Base-by-base conservation (phyloP, 2,888 invertebrate genomes). In the Sphaerophoria rueppellii region DNA sequence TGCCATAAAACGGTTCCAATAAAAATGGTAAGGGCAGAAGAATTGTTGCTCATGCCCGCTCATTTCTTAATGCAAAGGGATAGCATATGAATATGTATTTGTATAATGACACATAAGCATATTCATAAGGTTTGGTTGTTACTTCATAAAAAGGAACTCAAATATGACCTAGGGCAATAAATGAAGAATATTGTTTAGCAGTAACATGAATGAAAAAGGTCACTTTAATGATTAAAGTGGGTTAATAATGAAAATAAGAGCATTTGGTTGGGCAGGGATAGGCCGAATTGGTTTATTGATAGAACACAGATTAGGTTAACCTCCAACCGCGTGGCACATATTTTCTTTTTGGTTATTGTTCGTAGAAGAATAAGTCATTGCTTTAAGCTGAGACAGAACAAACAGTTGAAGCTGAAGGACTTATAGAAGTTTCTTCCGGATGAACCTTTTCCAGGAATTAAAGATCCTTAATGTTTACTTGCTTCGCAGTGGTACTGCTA, bases 1-100 rank as follows among this genome's bases (percentile, higher is more conserved):
- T 57, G 67, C 67, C 75, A 55, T 71, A 71, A 71, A 71, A 77
- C 50, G 63, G 35, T 58, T 61, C 60, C 69, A 43, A 60, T 74
- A 57, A 24, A 24, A 74, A 65, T 74, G 40, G 37, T 50, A 7
- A 40, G 32, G 24, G 35, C 43, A 40, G 48, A n/a, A 35, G 43
- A 24, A 40, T 76, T 76, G 54, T 76, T 76, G 54, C 48, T 69
- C 69, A 54, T 24, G 16, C 40, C 52, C 40, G 11, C 4, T 1
- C 12, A 4, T 32, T 11, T 43, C 4, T 43, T 35, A 52, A 43
- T 69, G 58, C 65, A 57, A 2, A 48, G 54, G 63, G 24, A 43
- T 48, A 35, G 52, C 43, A 40, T 74, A 55, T 63, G 57, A 65
- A 57, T 73, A 55, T 63, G 50, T 63, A 34, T 60, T 24, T 6